Base-by-base conservation (phyloP, 2,113 vertebrate species). In the Hymenochirus boettgeri region DNA sequence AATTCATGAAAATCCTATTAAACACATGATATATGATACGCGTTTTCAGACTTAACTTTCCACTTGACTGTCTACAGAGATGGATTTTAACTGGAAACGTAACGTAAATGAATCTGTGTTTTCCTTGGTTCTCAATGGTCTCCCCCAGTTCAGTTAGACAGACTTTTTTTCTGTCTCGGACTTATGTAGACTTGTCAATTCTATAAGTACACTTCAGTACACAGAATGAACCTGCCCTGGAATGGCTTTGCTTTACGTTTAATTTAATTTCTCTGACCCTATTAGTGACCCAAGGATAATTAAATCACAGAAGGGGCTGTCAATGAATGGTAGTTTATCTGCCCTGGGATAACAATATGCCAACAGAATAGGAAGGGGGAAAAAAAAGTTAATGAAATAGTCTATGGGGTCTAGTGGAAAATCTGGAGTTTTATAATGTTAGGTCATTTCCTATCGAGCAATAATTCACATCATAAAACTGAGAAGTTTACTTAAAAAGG, bases 1-100 rank as follows among this genome's bases (percentile, higher is more conserved):
- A 64, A 91, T 89, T 89, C 86, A 86, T 85, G 84, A 88, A 88
- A 89, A 88, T 83, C 84, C 85, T 86, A 89, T 91, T 91, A 92
- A 89, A 87, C 84, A 83, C 79, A 64, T 88, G 89, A 91, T 90
- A 92, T 87, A 83, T 70, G 84, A 92, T 87, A 86, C 76, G 79
- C 77, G 71, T 63, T 81, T 83, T 80, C 61, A 0, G 77, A 74
- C 77, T 35, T 77, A 83, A 83, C 80, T 88, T 88, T 90, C 82
- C 83, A 83, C 74, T 83, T 82, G 89, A 86, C 85, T 83, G 80
- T 84, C 87, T 87, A 73, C 54, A 76, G 78, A 84, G 84, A 85
- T 74, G 74, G 79, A 85, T 80, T 85, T 79, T 76, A 77, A 73
- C 78, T 82, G 79, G 72, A 73, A 71, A 61, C 50, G 65, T 58